phyloP scores from a whole-genome alignment of 2,797 vertebrate species.

The Odontamblyopus rebecca region DNA sequence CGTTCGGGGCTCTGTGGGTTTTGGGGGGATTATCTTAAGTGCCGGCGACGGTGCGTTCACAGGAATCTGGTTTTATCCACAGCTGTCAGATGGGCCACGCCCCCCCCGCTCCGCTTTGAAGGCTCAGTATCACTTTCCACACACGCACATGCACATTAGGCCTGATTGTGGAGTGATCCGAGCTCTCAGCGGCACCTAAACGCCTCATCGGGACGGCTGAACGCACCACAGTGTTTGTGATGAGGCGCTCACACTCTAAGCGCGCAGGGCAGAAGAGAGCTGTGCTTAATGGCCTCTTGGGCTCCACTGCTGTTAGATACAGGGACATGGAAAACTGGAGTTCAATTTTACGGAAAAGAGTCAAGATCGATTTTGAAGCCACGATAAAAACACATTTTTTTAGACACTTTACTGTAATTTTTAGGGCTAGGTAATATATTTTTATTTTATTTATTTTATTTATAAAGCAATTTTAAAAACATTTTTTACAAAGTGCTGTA shows the following conservation, averaged over 20 bases:
- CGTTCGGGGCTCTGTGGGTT: background rate
- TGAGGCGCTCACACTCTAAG: background rate
- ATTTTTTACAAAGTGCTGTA: too few relatives aligned
- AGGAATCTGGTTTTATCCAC: slow-evolving; percentile 13
- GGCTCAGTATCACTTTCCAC: slow-evolving; percentile 35
- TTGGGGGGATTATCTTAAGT: slow-evolving; percentile 3
- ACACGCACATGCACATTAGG: slow-evolving; percentile 76
- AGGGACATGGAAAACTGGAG: too few relatives aligned
- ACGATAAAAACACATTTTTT: too few relatives aligned
- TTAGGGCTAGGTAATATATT: too few relatives aligned
- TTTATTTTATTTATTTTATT: too few relatives aligned
- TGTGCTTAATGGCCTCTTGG: background rate
- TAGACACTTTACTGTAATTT: too few relatives aligned
- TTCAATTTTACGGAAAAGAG: too few relatives aligned
- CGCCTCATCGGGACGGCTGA: slow-evolving; percentile 62
- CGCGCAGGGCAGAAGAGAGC: background rate
- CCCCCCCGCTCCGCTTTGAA: background rate
- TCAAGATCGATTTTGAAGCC: too few relatives aligned
- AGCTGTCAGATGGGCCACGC: background rate
- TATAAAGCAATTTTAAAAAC: too few relatives aligned
- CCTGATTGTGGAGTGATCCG: slow-evolving; percentile 72
- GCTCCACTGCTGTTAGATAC: background rate
- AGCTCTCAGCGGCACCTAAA: slow-evolving; percentile 81
- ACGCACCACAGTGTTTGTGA: slow-evolving; percentile 3
- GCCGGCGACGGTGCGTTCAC: slow-evolving; percentile 8